Evolutionary conservation across 92 coral and sea anemone species (phyloP).

Genomic region (Porites divaricata): DNA sequence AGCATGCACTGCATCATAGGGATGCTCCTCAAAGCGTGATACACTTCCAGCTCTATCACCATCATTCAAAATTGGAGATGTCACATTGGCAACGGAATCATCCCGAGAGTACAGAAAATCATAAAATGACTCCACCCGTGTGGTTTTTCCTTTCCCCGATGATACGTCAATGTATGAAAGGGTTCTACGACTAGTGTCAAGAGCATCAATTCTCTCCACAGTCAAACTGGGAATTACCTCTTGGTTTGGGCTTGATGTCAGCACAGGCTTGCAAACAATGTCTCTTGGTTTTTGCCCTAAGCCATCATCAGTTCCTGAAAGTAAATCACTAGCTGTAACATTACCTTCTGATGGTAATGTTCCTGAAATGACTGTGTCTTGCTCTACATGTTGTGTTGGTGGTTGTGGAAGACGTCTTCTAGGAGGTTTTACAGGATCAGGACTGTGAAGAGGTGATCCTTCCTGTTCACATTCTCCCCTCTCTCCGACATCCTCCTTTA

Average conservation of each 20-base stretch:
- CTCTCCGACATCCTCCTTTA: neutral
- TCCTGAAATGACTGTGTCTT: neutral
- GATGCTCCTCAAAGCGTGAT: conserved; percentile 27
- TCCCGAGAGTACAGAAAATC: conserved; percentile 68
- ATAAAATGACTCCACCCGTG: conserved; percentile 77
- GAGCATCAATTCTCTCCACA: conserved; percentile 41
- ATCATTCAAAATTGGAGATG: conserved; percentile 10
- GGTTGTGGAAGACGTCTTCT: conserved; percentile 36
- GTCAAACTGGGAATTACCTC: conserved; percentile 57
- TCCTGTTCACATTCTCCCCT: conserved; percentile 12
- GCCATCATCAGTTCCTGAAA: neutral
- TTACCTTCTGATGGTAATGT: neutral
- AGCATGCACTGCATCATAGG: conserved; percentile 70
- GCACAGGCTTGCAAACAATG: conserved; percentile 79
- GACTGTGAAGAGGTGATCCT: neutral
- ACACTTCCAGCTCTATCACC: conserved; percentile 41
- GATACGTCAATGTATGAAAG: conserved; percentile 69
- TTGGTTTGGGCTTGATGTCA: conserved; percentile 82
- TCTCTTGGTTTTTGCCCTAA: conserved; percentile 56
- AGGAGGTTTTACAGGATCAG: conserved; percentile 70
- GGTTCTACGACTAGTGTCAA: conserved; percentile 54
- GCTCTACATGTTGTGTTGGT: neutral
- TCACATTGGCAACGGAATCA: conserved; percentile 24
- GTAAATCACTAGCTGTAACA: neutral
- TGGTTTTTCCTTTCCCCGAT: conserved; percentile 13